A percentile compares a stretch with the other conserved stretches of the same genome.
Evolutionary conservation across 2,113 vertebrate genomes (phyloP).

Genomic region (Corythoichthys intestinalis): DNA sequence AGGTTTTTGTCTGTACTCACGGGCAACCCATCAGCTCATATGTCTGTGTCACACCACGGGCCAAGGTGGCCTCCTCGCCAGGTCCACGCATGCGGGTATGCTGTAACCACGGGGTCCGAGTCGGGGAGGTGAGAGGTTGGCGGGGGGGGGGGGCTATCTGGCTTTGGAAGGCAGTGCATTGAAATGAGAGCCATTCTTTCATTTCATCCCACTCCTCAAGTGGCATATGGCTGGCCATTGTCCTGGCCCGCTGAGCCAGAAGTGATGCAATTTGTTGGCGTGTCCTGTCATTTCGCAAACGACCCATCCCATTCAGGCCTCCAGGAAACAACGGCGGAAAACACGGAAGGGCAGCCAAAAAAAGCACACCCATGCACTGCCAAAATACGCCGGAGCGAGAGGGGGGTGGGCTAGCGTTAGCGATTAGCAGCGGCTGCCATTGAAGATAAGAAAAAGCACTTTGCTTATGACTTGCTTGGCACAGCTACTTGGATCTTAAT

Average conservation of each 20-base stretch:
- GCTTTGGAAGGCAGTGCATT: constrained; percentile 76
- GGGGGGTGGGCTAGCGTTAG: constrained; percentile 74
- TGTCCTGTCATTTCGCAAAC: constrained; percentile 92
- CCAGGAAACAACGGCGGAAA: constrained; percentile 79
- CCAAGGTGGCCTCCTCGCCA: constrained; percentile 72
- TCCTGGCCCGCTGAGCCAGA: constrained; percentile 91
- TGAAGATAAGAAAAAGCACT: background rate
- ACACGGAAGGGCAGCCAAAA: constrained; percentile 83
- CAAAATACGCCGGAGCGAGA: constrained; percentile 77
- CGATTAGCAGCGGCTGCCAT: constrained; percentile 67
- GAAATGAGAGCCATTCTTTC: constrained; percentile 86
- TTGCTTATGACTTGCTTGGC: background rate
- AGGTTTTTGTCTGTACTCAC: constrained; percentile 54
- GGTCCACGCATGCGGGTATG: constrained; percentile 38
- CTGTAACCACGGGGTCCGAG: constrained; percentile 28
- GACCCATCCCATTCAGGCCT: constrained; percentile 85
- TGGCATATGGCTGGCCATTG: constrained; percentile 93
- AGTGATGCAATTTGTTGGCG: constrained; percentile 99
- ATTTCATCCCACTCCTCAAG: constrained; percentile 57
- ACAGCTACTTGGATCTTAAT: background rate
- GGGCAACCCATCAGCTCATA: constrained; percentile 54
- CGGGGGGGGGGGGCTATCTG: constrained; percentile 37
- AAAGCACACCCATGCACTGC: constrained; percentile 54
- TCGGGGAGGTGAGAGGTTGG: constrained; percentile 24
- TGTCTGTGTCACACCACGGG: constrained; percentile 74